These are phyloP conservation scores for Prorops nasuta DNA, from an alignment of 1,140 invertebrate genomes.

Conservation along the genomic window DNA sequence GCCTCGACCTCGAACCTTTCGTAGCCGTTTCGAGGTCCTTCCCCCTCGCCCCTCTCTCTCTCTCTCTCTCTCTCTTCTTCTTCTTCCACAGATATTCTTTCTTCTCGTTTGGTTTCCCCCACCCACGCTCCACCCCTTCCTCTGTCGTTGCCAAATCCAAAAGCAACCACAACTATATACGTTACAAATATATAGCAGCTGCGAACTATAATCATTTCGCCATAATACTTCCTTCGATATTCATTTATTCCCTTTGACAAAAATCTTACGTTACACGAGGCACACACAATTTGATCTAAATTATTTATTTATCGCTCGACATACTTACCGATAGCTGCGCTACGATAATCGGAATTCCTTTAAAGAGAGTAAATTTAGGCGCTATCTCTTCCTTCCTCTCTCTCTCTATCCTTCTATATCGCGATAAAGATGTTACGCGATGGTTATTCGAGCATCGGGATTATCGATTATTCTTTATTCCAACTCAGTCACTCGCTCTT, in stretches of 20 bases:
- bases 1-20: constrained; percentile 25
- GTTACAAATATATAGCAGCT: too few relatives aligned
- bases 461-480: too few relatives aligned
- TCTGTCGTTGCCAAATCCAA: too few relatives aligned
- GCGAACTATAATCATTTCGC: too few relatives aligned
- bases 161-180: too few relatives aligned
- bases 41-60: background rate
- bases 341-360: constrained; percentile 36
- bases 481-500: too few relatives aligned
- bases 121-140: too few relatives aligned
- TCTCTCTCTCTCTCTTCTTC: background rate
- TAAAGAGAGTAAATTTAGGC: constrained; percentile 8
- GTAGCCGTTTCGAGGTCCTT: constrained; percentile 19
- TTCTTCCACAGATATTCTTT: background rate
- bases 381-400: background rate
- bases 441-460: too few relatives aligned
- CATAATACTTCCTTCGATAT: too few relatives aligned
- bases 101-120: too few relatives aligned
- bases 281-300: constrained; percentile 23
- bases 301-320: constrained; percentile 43
- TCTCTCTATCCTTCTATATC: background rate
- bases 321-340: constrained; percentile 41
- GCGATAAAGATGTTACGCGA: too few relatives aligned
- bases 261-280: constrained; percentile 10
- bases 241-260: too few relatives aligned